Evolutionary conservation across 2,888 invertebrate genomes (phyloP).

Genomic region (Carabus problematicus): DNA sequence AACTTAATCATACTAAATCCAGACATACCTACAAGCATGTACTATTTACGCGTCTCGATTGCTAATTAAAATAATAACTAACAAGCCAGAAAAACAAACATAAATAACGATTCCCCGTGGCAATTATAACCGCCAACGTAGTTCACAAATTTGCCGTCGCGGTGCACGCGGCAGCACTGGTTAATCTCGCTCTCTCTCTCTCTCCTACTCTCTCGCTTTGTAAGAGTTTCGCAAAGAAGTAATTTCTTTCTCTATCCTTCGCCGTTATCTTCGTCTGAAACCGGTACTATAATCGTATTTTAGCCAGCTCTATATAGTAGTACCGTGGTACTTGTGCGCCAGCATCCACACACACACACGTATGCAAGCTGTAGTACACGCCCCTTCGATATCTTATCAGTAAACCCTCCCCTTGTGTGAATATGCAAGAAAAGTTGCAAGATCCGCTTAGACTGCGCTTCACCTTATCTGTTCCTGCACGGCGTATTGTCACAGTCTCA

Average conservation of each 20-base stretch:
- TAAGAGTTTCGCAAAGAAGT: slow-evolving; percentile 15
- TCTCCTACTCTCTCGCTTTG: background rate
- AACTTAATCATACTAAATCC: no score
- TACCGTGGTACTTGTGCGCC: slow-evolving; percentile 3
- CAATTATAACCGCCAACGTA: slow-evolving; percentile 17
- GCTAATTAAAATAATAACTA: slow-evolving; percentile 20
- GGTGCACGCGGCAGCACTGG: slow-evolving; percentile 31
- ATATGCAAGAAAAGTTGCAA: slow-evolving; percentile 26
- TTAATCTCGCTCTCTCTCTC: background rate
- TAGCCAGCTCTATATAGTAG: slow-evolving; percentile 33
- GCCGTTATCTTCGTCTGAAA: slow-evolving; percentile 20
- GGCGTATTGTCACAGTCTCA: no score
- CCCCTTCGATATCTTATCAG: slow-evolving; percentile 40
- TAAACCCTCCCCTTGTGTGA: slow-evolving; percentile 24
- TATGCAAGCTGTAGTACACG: background rate
- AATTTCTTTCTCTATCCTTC: slow-evolving; percentile 30
- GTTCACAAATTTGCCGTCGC: slow-evolving; percentile 16
- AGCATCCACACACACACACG: no score
- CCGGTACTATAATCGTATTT: slow-evolving; percentile 37
- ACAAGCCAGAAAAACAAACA: no score
- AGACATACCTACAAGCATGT: no score
- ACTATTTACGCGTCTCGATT: no score
- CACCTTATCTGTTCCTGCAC: no score
- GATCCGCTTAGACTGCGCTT: slow-evolving; percentile 32
- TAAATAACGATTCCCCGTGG: background rate